Conservation (phyloP, 2,113 vertebrate species). For the Sylvia atricapilla region DNA sequence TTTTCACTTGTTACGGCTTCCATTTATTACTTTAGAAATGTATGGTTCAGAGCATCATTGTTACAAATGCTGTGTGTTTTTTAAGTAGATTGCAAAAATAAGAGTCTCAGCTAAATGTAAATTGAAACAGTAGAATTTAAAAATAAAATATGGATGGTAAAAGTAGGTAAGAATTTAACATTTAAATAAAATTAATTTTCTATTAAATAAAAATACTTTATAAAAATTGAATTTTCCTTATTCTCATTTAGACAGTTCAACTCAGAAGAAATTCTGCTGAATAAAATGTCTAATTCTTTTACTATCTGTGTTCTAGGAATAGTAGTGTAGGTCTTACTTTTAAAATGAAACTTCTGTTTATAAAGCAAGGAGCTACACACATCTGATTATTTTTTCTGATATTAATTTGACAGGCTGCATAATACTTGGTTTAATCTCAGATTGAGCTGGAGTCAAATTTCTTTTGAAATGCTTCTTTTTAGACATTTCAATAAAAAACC, state of each 20-base stretch:
- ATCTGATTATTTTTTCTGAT: neutral
- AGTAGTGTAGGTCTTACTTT: neutral
- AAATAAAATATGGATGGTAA: neutral
- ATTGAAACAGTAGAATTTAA: neutral
- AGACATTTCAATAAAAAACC: neutral
- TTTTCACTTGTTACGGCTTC: neutral
- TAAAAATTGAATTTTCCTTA: neutral
- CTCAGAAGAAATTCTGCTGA: neutral
- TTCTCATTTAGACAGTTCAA: neutral
- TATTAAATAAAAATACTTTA: neutral
- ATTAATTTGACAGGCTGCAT: neutral
- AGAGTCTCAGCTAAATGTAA: neutral
- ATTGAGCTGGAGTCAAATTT: neutral
- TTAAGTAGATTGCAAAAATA: neutral
- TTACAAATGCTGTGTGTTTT: neutral
- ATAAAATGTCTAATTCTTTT: neutral
- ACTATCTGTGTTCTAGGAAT: neutral
- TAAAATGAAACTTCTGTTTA: neutral
- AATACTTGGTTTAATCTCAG: neutral
- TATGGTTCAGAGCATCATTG: neutral
- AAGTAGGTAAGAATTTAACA: neutral
- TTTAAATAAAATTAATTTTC: neutral
- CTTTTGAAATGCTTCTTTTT: neutral
- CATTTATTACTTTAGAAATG: neutral
- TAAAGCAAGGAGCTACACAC: neutral